Evolutionary conservation across 1,140 invertebrate species (phyloP), one percentile per base, ranked within the genome.

Genomic region (Druon quercuslanigerum): DNA sequence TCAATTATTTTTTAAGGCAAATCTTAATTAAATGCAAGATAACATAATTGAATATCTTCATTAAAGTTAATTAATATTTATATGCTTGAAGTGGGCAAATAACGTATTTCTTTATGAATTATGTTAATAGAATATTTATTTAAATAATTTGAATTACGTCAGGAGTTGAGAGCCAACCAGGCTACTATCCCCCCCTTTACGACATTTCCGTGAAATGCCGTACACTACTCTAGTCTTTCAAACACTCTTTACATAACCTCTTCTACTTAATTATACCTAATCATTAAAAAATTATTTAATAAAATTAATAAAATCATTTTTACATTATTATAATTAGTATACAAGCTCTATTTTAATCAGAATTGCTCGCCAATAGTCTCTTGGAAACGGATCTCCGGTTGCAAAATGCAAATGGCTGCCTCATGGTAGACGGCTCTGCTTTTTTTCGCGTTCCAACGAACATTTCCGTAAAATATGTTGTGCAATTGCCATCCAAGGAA

Each of bases 351-450:
- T 66, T 46, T 9, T 11, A 46, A 46, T 46, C 40, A 46, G 7
- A 46, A 46, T 46, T 46, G 9, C 7, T 46, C 40, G 40, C 1
- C 1, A 46, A 46, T 11, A 46, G 40, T 46, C 40, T 46, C 40
- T 46, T 46, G 8, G 7, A 11, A 46, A 46, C 40, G 40, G 70
- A 50, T 17, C 25, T n/a, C 16, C n/a, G 70, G 17, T 52, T n/a
- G 73, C 46, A 57, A 79, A 84, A 78, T 84, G 83, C 84, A 85
- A 85, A 87, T 87, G 86, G 86, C 86, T 72, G 85, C 83, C 84
- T 76, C 72, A 79, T 73, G 75, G 75, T 82, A 84, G 74, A 50
- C 72, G 52, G 71, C 57, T 19, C 71, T 52, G 66, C 77, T 72
- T 77, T 80, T 80, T 85, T 82, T 72, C 77, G 78, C 80, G 76